These are phyloP conservation scores for Formica exsecta DNA, from an alignment of 1,140 invertebrate genomes.

Conservation along the genomic window DNA sequence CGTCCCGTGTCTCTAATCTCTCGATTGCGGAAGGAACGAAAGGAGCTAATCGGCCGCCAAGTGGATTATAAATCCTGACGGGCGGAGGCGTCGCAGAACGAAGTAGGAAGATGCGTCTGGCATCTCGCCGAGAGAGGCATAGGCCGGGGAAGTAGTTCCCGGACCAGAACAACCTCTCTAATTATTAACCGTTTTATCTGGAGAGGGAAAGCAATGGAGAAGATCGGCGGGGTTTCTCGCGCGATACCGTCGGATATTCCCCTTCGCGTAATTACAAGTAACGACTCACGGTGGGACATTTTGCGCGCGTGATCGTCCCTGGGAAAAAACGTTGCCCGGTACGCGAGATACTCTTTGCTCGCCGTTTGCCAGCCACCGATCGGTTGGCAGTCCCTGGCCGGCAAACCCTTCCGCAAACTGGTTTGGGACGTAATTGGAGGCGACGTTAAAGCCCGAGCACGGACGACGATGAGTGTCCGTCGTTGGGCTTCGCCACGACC, in stretches of 20 bases:
- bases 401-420: constrained; percentile 72
- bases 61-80: constrained; percentile 74
- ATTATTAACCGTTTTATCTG: constrained; percentile 76
- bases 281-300: constrained; percentile 10
- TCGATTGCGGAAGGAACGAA: constrained; percentile 54
- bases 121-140: constrained; percentile 54
- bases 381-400: constrained; percentile 9
- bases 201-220: constrained; percentile 25
- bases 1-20: constrained; percentile 14
- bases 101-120: constrained; percentile 55
- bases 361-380: constrained; percentile 34
- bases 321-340: constrained; percentile 10
- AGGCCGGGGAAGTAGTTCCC: not conserved
- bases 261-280: constrained; percentile 66
- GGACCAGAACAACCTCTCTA: constrained; percentile 47
- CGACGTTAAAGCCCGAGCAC: constrained; percentile 66
- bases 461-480: constrained; percentile 21
- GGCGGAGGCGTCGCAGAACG: constrained; percentile 2
- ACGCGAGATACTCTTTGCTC: constrained; percentile 18
- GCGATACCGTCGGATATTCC: constrained; percentile 14
- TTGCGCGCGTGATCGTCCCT: constrained; percentile 31
- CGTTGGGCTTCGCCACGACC: constrained; percentile 18
- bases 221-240: not conserved
- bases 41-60: constrained; percentile 72
- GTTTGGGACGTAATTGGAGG: constrained; percentile 82